These are phyloP conservation scores for human DNA, from an alignment of 2,113 vertebrate genomes.

Conservation along the genomic window GRCh38 chr3:142608001-142608500, in stretches of 20 bases:
- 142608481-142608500: background rate
- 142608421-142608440: background rate
- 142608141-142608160: background rate
- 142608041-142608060: no score
- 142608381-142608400: background rate
- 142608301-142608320: background rate
- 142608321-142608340: background rate
- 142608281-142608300: background rate
- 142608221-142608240: background rate
- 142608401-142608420: background rate
- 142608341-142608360: background rate
- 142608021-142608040: no score
- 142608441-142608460: background rate
- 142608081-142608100: no score
- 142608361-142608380: background rate
- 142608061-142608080: no score
- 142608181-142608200: background rate
- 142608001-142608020: no score
- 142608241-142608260: background rate
- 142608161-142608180: conserved; percentile 2
- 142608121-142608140: no score
- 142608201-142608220: conserved; percentile 14
- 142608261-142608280: conserved; percentile 2
- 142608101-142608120: no score
- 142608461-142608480: background rate